phyloP scores from a whole-genome alignment of 2,113 vertebrate species.

The Quiscalus mexicanus region DNA sequence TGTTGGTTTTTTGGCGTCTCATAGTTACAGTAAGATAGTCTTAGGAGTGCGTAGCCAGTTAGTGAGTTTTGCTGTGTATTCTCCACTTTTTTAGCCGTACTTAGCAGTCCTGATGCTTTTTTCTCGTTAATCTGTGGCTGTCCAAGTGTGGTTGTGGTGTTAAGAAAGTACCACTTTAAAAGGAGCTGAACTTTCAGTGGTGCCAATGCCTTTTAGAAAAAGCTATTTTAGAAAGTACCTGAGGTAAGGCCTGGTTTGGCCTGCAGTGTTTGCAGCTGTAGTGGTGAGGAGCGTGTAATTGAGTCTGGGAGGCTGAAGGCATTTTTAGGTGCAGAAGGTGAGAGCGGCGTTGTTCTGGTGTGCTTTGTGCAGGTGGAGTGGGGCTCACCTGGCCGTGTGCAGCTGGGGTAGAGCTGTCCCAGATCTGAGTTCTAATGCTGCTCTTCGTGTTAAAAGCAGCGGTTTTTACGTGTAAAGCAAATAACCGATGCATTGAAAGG shows the following conservation, averaged over 20 bases:
- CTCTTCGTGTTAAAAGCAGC: not conserved
- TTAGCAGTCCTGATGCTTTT: not conserved
- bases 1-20: not conserved
- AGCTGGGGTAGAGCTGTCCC: not conserved
- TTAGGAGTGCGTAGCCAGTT: not conserved
- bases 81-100: rapidly evolving
- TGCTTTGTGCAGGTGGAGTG: not conserved
- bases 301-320: not conserved
- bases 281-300: not conserved
- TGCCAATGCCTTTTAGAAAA: not conserved
- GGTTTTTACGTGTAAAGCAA: not conserved
- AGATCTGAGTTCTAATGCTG: not conserved
- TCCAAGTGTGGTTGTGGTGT: not conserved
- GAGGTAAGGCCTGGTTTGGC: not conserved
- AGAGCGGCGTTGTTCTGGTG: not conserved
- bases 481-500: rapidly evolving
- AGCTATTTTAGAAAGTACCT: not conserved
- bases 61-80: not conserved
- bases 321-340: not conserved
- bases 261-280: not conserved
- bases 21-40: not conserved
- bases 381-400: not conserved
- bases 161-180: not conserved
- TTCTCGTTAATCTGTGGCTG: rapidly evolving
- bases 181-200: not conserved